phyloP scores from a whole-genome alignment of 2,113 vertebrate species.

The Pteropus alecto region DNA sequence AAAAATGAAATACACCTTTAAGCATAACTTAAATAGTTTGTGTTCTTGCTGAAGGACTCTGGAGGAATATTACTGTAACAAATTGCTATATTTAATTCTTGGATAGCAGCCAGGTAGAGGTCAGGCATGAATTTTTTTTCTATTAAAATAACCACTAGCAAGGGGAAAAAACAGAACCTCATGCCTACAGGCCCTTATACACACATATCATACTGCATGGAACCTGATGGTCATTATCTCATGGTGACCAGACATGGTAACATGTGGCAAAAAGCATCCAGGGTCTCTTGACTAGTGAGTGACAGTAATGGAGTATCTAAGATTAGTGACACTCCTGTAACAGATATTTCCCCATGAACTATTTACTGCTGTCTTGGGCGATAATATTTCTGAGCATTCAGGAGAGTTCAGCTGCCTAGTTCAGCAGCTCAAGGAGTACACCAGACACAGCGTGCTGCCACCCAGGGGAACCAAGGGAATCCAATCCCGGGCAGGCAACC shows the following conservation, averaged over 20 bases:
- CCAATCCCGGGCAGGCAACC: rapidly evolving
- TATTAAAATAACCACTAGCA: conserved; percentile 56
- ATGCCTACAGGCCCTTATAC: background rate
- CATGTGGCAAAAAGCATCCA: background rate
- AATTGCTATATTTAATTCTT: conserved; percentile 72
- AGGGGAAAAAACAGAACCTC: background rate
- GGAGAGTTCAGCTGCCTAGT: background rate
- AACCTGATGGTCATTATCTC: background rate
- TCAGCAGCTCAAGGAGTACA: background rate
- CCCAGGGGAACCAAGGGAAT: background rate
- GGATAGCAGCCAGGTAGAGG: conserved; percentile 48
- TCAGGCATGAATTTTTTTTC: conserved; percentile 44
- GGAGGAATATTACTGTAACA: conserved; percentile 65
- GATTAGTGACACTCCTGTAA: background rate
- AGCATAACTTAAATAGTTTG: conserved; percentile 70
- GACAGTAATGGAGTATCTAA: background rate
- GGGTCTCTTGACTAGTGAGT: background rate
- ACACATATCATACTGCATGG: background rate
- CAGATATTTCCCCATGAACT: background rate
- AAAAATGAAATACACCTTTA: conserved; percentile 71
- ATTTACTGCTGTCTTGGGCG: background rate
- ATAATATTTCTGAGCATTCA: background rate
- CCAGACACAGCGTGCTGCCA: rapidly evolving
- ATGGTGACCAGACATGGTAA: background rate
- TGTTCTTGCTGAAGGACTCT: conserved; percentile 59